Evolutionary conservation across 2,797 vertebrate genomes (phyloP), one percentile per base, ranked within the genome.

Genomic region (Darevskia nairensis): DNA sequence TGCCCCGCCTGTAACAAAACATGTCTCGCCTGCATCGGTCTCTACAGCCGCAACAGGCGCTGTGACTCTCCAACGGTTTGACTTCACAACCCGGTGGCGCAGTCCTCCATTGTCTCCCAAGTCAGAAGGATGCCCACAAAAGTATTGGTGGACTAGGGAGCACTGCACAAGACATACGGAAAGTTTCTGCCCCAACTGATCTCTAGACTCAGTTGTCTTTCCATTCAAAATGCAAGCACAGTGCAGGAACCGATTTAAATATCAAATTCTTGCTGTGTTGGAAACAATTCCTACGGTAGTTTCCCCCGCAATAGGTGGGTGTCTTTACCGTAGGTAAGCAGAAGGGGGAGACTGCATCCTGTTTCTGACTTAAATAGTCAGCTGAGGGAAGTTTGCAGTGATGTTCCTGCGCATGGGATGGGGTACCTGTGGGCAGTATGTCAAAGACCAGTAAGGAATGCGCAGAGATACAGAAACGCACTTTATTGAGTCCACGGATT

Each of bases 331-430:
- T 3, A 35, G 3, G 4, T 32, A n/a, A 32, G 61, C 86, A 82
- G 80, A 69, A 87, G 79, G 11, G 79, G 86, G 86, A 82, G 69
- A 17, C 86, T 25, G 46, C 17, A 74, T 32, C 35, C 23, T 32
- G 7, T 10, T 27, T 15, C 21, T 35, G 50, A 8, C 23, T 27
- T 66, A 17, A 66, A 21, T n/a, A 61, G 15, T 9, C 4, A 2
- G 1, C 8, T 32, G 61, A 17, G 10, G 29, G 41, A 35, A 27
- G 6, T 11, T 32, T 68, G 15, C 8, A 44, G 23, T 27, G 4
- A 21, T 66, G 21, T 17, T 1, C 44, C 17, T 50, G 46, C 46
- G 46, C 50, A 50, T 50, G 50, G 9, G 27, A 35, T 25, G 3
- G 2, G 6, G 13, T 7, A 23, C 29, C n/a, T 11, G 35, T 4